Percentiles rank a stretch among this genome's conserved stretches.
phyloP scores from a whole-genome alignment of 2,888 invertebrate species.

The Melanophora roralis region DNA sequence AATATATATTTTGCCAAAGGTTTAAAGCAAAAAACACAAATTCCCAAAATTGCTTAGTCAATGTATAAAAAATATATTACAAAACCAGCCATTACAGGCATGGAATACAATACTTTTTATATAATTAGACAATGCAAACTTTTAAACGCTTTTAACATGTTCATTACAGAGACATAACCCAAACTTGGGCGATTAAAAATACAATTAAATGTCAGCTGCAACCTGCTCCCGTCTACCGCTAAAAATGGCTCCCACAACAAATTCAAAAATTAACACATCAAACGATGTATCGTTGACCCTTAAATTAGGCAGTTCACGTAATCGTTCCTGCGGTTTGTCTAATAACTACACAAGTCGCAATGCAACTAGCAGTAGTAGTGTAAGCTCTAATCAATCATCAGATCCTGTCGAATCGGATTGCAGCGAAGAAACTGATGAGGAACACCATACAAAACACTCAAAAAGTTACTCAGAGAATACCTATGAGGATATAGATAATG shows the following conservation, averaged over 20 bases:
- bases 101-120: no score
- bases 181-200: background rate
- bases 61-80: no score
- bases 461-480: slow-evolving; percentile 60
- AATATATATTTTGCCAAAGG: no score
- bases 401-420: slow-evolving; percentile 76
- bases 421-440: slow-evolving; percentile 72
- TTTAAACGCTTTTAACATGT: no score
- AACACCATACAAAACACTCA: slow-evolving; percentile 55
- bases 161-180: slow-evolving; percentile 19
- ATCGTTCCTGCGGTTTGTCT: slow-evolving; percentile 24
- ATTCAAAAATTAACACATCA: slow-evolving; percentile 62
- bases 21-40: no score
- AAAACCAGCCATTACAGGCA: background rate
- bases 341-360: slow-evolving; percentile 59
- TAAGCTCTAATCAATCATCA: slow-evolving; percentile 74
- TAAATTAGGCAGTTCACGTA: slow-evolving; percentile 65
- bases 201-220: slow-evolving; percentile 72
- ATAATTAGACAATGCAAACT: no score
- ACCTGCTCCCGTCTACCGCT: slow-evolving; percentile 72
- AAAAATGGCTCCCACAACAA: slow-evolving; percentile 50
- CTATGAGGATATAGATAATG: slow-evolving; percentile 65
- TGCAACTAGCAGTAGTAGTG: slow-evolving; percentile 62
- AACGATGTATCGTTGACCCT: slow-evolving; percentile 72
- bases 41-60: no score